Percentiles rank a stretch among this genome's conserved stretches.
Evolutionary conservation across 2,888 invertebrate genomes (phyloP).

Genomic region (Glomeris marginata): DNA sequence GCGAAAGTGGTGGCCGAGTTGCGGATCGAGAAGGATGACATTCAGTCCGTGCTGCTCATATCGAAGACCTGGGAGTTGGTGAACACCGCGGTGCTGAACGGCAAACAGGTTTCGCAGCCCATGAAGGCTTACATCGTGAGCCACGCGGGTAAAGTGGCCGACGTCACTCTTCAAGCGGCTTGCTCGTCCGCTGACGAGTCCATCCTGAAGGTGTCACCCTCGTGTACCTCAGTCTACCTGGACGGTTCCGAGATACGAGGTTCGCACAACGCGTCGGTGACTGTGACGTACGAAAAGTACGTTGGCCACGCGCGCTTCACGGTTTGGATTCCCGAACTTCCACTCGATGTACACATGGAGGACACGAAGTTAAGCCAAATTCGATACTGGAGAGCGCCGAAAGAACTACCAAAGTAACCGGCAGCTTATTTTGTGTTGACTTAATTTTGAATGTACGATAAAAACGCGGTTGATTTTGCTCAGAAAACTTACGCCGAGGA

Average conservation of each 20-base stretch:
- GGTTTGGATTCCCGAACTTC: conserved; percentile 95
- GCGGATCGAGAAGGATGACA: conserved; percentile 84
- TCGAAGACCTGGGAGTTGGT: conserved; percentile 90
- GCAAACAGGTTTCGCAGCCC: conserved; percentile 81
- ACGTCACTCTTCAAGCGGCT: conserved; percentile 85
- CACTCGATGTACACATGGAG: conserved; percentile 73
- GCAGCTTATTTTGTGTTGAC: neutral
- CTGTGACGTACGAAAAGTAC: conserved; percentile 64
- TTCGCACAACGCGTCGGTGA: conserved; percentile 83
- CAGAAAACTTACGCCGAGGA: conserved; percentile 9
- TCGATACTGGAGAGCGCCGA: conserved; percentile 80
- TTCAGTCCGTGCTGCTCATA: conserved; percentile 82
- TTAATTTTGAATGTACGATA: neutral
- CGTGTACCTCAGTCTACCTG: conserved; percentile 90
- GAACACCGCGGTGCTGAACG: conserved; percentile 89
- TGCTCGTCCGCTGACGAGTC: conserved; percentile 92
- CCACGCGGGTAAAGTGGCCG: conserved; percentile 83
- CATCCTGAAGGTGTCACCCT: conserved; percentile 88
- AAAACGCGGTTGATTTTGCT: no score
- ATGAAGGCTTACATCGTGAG: conserved; percentile 93
- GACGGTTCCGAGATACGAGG: conserved; percentile 91
- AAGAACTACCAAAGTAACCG: conserved; percentile 7
- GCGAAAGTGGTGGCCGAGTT: conserved; percentile 63
- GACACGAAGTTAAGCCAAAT: conserved; percentile 83
- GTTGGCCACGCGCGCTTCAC: conserved; percentile 75